phyloP scores from a whole-genome alignment of 1,140 invertebrate species.

The Coenobita brevimanus region DNA sequence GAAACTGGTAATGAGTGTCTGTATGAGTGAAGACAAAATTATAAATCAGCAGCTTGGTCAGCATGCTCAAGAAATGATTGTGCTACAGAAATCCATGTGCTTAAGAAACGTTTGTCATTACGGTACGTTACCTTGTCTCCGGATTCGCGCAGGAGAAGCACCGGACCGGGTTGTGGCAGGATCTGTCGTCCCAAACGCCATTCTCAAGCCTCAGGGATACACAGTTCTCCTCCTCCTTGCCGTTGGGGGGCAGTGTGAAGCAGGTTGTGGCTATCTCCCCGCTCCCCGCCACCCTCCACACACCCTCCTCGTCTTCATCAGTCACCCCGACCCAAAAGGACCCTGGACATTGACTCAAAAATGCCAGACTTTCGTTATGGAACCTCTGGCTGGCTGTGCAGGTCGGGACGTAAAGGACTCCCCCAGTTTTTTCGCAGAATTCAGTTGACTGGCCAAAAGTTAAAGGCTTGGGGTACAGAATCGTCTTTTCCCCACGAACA shows the following conservation, averaged over 20 bases:
- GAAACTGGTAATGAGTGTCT: no score
- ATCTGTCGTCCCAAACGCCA: conserved; percentile 36
- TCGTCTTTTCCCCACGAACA: background rate
- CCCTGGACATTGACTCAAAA: background rate
- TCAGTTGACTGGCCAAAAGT: conserved; percentile 15
- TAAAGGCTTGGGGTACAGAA: conserved; percentile 16
- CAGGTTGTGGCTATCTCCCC: conserved; percentile 9
- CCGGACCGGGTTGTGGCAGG: conserved; percentile 13
- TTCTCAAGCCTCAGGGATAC: conserved; percentile 28
- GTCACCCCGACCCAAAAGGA: conserved; percentile 40
- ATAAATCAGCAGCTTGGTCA: no score
- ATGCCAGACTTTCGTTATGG: conserved; percentile 11
- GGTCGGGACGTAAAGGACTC: background rate
- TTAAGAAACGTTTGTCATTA: no score
- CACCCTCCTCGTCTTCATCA: conserved; percentile 16
- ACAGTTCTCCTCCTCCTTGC: conserved; percentile 26
- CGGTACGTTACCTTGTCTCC: no score
- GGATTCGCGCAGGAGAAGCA: conserved; percentile 21
- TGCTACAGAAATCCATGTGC: no score
- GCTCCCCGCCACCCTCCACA: conserved; percentile 8
- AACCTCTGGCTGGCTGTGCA: background rate
- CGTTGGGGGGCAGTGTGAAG: conserved; percentile 28
- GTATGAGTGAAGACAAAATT: no score
- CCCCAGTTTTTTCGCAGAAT: conserved; percentile 17
- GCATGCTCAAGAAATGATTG: no score